A percentile compares a stretch with the other conserved stretches of the same genome.
Evolutionary conservation across 1,140 invertebrate genomes (phyloP).

Genomic region (Conopomorpha cramerella): DNA sequence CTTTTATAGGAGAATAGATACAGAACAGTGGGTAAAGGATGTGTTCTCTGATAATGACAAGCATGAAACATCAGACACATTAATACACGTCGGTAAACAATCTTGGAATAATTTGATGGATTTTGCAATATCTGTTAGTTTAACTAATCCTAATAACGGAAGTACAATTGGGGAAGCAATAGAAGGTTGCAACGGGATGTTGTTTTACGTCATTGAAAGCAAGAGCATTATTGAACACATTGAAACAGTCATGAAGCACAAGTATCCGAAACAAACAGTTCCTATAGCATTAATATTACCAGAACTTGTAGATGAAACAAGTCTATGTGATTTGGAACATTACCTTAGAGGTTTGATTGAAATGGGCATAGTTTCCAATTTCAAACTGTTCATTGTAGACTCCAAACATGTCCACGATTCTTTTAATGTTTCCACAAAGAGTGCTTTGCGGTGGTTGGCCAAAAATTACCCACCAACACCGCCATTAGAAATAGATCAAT

Average conservation of each 20-base stretch:
- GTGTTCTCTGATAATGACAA: slow-evolving; percentile 32
- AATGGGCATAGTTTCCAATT: slow-evolving; percentile 32
- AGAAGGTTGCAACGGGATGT: slow-evolving; percentile 40
- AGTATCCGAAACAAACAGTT: slow-evolving; percentile 37
- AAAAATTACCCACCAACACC: slow-evolving; percentile 58
- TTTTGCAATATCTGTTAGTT: slow-evolving; percentile 44
- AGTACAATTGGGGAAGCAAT: slow-evolving; percentile 29
- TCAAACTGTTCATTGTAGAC: slow-evolving; percentile 32
- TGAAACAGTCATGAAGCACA: slow-evolving; percentile 44
- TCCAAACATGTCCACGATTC: slow-evolving; percentile 23
- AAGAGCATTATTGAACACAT: slow-evolving; percentile 34
- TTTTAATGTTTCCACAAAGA: slow-evolving; percentile 43
- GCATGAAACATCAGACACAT: slow-evolving; percentile 21
- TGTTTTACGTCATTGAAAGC: slow-evolving; percentile 37
- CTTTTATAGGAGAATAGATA: slow-evolving; percentile 31
- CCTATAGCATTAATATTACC: slow-evolving; percentile 38
- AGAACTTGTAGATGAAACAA: slow-evolving; percentile 9
- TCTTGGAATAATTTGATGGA: slow-evolving; percentile 53
- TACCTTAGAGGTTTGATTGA: slow-evolving; percentile 19
- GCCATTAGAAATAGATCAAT: slow-evolving; percentile 63
- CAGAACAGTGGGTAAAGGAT: slow-evolving; percentile 36
- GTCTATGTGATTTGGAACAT: slow-evolving; percentile 15
- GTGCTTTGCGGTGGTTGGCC: slow-evolving; percentile 63
- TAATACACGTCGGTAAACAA: slow-evolving; percentile 42
- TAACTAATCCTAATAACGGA: slow-evolving; percentile 20